Percentiles rank a stretch among this genome's conserved stretches.
phyloP scores from a whole-genome alignment of 2,888 invertebrate genomes.

The Melinopterus prodromus region DNA sequence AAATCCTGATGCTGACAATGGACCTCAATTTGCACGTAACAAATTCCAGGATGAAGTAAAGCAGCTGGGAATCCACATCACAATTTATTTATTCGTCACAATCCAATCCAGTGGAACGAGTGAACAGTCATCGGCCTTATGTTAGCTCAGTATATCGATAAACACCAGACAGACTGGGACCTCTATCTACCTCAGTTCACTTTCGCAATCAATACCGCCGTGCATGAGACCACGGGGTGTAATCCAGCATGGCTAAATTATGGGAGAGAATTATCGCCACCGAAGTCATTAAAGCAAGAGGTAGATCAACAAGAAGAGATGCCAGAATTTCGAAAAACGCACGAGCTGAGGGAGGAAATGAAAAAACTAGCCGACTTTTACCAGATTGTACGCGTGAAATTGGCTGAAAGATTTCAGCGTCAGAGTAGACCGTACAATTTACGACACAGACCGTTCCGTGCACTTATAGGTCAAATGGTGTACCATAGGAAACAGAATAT shows the following conservation, averaged over 20 bases:
- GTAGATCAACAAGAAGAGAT: not conserved
- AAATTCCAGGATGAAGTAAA: too few species aligned
- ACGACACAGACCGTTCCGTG: not conserved
- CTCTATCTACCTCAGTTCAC: too few species aligned
- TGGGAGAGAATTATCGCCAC: not conserved
- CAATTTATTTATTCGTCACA: too few species aligned
- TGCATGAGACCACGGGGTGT: not conserved
- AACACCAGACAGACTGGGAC: too few species aligned
- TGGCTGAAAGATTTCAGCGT: not conserved
- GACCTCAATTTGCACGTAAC: too few species aligned
- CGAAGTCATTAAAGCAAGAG: not conserved
- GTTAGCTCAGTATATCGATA: too few species aligned
- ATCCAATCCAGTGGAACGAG: too few species aligned
- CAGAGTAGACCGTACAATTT: not conserved
- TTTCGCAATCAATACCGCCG: constrained; percentile 4
- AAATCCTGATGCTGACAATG: too few species aligned
- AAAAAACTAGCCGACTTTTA: not conserved
- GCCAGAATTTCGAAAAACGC: not conserved
- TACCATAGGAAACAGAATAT: too few species aligned
- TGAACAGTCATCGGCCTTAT: too few species aligned
- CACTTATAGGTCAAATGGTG: too few species aligned
- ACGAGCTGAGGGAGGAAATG: not conserved
- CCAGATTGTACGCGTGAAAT: not conserved
- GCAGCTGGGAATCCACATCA: too few species aligned
- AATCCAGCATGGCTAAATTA: not conserved